A percentile compares a stretch with the other conserved stretches of the same genome.
phyloP scores from a whole-genome alignment of 2,113 vertebrate genomes.

The Coregonus clupeaformis region DNA sequence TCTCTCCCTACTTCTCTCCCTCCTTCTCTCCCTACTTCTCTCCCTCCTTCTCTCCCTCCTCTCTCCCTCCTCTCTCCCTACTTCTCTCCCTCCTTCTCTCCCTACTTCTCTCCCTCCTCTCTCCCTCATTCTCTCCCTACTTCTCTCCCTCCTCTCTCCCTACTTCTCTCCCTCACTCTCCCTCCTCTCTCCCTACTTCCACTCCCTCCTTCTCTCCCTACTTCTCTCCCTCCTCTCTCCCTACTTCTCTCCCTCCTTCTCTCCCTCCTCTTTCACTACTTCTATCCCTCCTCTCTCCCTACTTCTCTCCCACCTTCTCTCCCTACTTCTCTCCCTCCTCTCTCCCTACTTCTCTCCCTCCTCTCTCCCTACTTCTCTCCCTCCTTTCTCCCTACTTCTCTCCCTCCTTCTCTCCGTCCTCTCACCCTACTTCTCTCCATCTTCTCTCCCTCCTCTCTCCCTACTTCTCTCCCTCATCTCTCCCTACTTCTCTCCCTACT shows the following conservation, averaged over 20 bases:
- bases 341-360: too few relatives aligned
- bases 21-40: too few relatives aligned
- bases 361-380: neutral
- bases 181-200: neutral
- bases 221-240: neutral
- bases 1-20: too few relatives aligned
- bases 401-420: neutral
- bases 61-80: too few relatives aligned
- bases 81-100: too few relatives aligned
- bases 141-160: neutral
- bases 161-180: too few relatives aligned
- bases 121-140: neutral
- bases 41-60: too few relatives aligned
- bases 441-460: neutral
- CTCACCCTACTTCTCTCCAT: neutral
- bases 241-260: conserved; percentile 12
- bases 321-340: neutral
- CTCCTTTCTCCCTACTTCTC: too few relatives aligned
- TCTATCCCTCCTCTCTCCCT: neutral
- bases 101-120: too few relatives aligned
- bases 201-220: conserved; percentile 6
- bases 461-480: too few relatives aligned
- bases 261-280: conserved; percentile 11
- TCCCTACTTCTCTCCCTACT: neutral
- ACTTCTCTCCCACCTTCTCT: neutral